These are phyloP conservation scores for Augiades crinisus DNA, from an alignment of 2,888 invertebrate genomes.

Conservation along the genomic window DNA sequence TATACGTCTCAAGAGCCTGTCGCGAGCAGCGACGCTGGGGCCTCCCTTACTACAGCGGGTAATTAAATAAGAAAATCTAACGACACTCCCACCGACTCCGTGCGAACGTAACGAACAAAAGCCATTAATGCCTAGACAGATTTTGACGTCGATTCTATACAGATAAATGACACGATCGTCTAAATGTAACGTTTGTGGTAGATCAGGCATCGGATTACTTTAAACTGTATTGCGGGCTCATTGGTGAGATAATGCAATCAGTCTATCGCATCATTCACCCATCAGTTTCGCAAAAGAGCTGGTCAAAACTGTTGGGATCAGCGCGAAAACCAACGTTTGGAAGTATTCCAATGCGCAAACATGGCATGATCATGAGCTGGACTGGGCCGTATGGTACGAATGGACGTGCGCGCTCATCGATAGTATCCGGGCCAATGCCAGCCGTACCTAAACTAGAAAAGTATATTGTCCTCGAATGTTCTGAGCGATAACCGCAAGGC, in stretches of 20 bases:
- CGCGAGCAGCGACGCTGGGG: slow-evolving; percentile 29
- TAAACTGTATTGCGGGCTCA: neutral
- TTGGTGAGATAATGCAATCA: neutral
- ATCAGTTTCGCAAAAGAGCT: neutral
- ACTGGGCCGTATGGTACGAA: slow-evolving; percentile 40
- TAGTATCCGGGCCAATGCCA: slow-evolving; percentile 80
- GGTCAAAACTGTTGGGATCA: neutral
- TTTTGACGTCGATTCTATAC: slow-evolving; percentile 45
- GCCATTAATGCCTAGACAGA: slow-evolving; percentile 50
- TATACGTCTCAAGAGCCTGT: slow-evolving; percentile 49
- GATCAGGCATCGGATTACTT: slow-evolving; percentile 46
- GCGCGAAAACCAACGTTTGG: slow-evolving; percentile 12
- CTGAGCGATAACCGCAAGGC: slow-evolving; percentile 70
- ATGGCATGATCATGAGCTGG: slow-evolving; percentile 19
- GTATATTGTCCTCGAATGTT: slow-evolving; percentile 80
- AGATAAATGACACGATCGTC: slow-evolving; percentile 56
- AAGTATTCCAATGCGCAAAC: slow-evolving; percentile 30
- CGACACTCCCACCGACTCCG: slow-evolving; percentile 57
- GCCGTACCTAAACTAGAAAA: slow-evolving; percentile 80
- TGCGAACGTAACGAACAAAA: slow-evolving; percentile 59
- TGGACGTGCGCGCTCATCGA: slow-evolving; percentile 73
- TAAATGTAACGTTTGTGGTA: slow-evolving; percentile 44
- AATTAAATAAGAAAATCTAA: slow-evolving; percentile 62
- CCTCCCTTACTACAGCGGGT: no score
- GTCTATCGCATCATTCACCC: neutral